These are phyloP conservation scores for Nematolebias whitei DNA, from an alignment of 2,113 vertebrate species.

Conservation along the genomic window DNA sequence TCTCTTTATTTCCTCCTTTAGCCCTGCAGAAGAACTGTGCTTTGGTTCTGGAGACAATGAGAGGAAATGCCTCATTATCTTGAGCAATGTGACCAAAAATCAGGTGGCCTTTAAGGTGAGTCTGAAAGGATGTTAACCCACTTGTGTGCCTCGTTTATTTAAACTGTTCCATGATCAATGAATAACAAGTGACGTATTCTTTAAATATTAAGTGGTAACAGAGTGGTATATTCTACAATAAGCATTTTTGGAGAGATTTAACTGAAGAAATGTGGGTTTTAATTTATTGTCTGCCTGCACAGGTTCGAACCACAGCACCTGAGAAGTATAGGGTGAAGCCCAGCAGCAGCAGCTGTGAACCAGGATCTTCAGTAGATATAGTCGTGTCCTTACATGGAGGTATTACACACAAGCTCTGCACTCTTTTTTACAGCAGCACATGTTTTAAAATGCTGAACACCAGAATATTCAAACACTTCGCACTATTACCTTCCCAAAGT, in stretches of 20 bases:
- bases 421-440: no score
- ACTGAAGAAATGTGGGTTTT: background rate
- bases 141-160: background rate
- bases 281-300: slow-evolving; percentile 12
- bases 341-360: slow-evolving; percentile 94
- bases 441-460: slow-evolving; percentile 16
- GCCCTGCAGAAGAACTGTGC: slow-evolving; percentile 95
- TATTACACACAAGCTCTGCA: slow-evolving; percentile 63
- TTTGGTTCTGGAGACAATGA: slow-evolving; percentile 93
- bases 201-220: no score
- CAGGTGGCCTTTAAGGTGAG: slow-evolving; percentile 95
- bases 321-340: slow-evolving; percentile 98
- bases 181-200: no score
- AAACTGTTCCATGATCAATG: background rate
- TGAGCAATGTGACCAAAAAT: slow-evolving; percentile 95
- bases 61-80: slow-evolving; percentile 91
- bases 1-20: slow-evolving; percentile 62
- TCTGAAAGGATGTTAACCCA: background rate
- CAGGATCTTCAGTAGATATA: slow-evolving; percentile 89
- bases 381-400: slow-evolving; percentile 94
- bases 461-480: slow-evolving; percentile 43
- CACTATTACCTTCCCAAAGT: slow-evolving; percentile 53
- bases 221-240: no score
- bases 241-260: no score
- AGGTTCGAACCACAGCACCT: slow-evolving; percentile 97